These are phyloP conservation scores for Rhabdomys pumilio DNA, from an alignment of 2,797 vertebrate species.

Conservation along the genomic window DNA sequence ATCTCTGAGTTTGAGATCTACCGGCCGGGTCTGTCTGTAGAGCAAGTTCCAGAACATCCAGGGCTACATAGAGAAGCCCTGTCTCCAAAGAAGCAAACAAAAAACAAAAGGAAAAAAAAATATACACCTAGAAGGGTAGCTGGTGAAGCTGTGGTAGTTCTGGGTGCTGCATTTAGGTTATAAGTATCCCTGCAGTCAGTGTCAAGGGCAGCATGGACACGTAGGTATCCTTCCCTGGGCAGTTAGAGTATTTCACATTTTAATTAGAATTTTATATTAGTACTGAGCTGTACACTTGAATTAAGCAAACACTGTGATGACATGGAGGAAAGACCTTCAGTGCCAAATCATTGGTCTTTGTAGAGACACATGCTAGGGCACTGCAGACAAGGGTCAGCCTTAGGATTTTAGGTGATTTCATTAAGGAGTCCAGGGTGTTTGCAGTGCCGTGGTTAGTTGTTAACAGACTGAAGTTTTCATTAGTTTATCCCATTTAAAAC, in stretches of 20 bases:
- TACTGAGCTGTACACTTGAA: conserved; percentile 11
- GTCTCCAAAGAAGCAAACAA: neutral
- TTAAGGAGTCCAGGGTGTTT: conserved; percentile 8
- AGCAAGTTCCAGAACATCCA: neutral
- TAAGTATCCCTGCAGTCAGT: neutral
- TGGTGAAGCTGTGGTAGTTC: conserved; percentile 30
- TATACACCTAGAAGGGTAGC: neutral
- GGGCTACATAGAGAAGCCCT: neutral
- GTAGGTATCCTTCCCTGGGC: neutral
- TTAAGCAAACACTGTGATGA: conserved; percentile 33
- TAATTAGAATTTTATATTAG: conserved; percentile 54
- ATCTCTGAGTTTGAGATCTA: neutral
- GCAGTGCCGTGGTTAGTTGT: neutral
- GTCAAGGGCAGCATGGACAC: neutral
- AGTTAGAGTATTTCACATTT: conserved; percentile 65
- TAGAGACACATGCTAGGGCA: neutral
- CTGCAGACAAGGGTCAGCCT: neutral
- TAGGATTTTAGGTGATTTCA: conserved; percentile 36
- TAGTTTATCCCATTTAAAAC: conserved; percentile 9
- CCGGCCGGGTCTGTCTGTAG: neutral
- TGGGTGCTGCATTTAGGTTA: conserved; percentile 13
- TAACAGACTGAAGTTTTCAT: conserved; percentile 30
- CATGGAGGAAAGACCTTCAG: conserved; percentile 42
- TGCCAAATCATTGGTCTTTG: conserved; percentile 36
- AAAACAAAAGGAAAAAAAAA: neutral